Evolutionary conservation across 2,888 invertebrate species (phyloP).

Genomic region (Myopa testacea): DNA sequence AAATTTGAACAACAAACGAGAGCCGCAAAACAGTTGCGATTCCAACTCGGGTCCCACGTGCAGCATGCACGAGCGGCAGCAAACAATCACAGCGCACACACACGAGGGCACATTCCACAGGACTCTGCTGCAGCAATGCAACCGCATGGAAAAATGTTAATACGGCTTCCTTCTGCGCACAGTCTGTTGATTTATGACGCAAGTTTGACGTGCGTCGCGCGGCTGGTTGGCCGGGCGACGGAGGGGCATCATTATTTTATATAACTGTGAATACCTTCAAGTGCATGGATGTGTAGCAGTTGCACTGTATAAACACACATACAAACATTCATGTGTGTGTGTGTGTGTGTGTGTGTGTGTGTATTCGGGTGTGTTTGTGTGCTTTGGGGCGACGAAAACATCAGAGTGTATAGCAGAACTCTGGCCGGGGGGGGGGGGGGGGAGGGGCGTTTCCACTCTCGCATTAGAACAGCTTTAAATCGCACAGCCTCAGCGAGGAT

Average conservation of each 20-base stretch:
- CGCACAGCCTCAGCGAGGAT: too few species aligned
- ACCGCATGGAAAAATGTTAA: slow-evolving; percentile 12
- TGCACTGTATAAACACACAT: neutral
- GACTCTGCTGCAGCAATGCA: neutral
- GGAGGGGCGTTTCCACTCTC: neutral
- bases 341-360: slow-evolving; percentile 22
- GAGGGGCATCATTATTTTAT: too few species aligned
- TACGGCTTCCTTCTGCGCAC: neutral
- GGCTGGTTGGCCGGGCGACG: neutral
- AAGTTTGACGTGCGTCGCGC: neutral
- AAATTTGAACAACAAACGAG: slow-evolving; percentile 1
- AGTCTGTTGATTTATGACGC: slow-evolving; percentile 7
- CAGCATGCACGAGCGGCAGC: neutral
- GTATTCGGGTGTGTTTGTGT: slow-evolving; percentile 15
- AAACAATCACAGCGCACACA: slow-evolving; percentile 6
- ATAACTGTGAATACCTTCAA: too few species aligned
- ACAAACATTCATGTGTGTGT: slow-evolving; percentile 10
- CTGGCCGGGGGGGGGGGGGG: neutral
- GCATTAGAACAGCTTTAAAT: too few species aligned
- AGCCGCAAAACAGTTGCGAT: neutral
- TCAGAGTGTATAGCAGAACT: neutral
- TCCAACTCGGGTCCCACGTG: neutral
- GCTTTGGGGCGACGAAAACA: too few species aligned
- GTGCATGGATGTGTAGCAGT: neutral
- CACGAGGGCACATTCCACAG: neutral